These are phyloP conservation scores for Dipus sagitta DNA, from an alignment of 2,797 vertebrate species.

Conservation along the genomic window DNA sequence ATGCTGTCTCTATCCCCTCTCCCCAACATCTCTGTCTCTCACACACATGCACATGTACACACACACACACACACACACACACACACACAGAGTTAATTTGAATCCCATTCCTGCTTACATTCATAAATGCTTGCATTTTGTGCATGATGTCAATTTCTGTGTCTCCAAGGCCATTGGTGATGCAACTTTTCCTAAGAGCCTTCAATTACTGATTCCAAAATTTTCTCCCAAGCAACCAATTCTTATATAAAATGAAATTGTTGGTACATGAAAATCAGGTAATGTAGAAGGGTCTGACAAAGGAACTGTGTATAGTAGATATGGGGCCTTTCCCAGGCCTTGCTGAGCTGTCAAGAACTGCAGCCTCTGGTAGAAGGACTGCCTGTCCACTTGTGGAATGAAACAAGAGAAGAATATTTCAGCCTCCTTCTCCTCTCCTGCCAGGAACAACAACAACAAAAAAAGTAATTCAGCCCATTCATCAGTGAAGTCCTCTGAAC, in stretches of 20 bases:
- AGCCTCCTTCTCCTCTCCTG: background rate
- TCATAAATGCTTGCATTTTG: background rate
- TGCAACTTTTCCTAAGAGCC: background rate
- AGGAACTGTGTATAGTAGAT: background rate
- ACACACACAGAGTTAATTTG: background rate
- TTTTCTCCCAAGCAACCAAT: background rate
- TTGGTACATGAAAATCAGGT: background rate
- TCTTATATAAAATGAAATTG: background rate
- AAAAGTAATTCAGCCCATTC: background rate
- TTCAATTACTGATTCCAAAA: background rate
- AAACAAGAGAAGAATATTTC: background rate
- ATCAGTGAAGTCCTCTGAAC: background rate
- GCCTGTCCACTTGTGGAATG: background rate
- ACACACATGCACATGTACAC: no score
- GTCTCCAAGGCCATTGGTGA: background rate
- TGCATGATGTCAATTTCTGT: background rate
- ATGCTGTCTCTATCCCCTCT: no score
- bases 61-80: no score
- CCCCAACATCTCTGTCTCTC: no score
- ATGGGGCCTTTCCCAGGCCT: no score
- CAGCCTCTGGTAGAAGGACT: background rate
- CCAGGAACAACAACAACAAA: background rate
- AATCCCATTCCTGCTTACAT: background rate
- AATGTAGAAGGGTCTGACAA: background rate
- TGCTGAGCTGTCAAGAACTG: background rate